phyloP scores from a whole-genome alignment of 2,888 invertebrate species.

The Boloria selene region DNA sequence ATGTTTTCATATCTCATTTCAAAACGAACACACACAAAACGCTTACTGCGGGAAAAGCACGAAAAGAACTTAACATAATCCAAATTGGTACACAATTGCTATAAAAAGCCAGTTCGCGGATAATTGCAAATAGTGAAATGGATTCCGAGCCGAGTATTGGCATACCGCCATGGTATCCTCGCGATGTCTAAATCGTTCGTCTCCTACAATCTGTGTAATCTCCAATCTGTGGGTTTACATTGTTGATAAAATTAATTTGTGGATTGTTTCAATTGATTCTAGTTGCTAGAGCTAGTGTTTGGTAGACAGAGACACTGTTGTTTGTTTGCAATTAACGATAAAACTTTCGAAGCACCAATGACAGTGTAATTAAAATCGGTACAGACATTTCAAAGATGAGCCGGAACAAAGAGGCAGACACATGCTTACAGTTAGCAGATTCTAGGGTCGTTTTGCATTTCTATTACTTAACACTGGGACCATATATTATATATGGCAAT shows the following conservation, averaged over 20 bases:
- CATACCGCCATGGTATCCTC: slow-evolving; percentile 38
- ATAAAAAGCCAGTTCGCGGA: slow-evolving; percentile 21
- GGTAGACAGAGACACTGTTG: too few relatives aligned
- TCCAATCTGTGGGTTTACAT: slow-evolving; percentile 31
- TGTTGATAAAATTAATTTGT: slow-evolving; percentile 28
- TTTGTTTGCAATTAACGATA: too few relatives aligned
- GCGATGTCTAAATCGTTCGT: slow-evolving; percentile 37
- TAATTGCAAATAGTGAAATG: slow-evolving; percentile 27
- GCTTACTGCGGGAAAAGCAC: not conserved
- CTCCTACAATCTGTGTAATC: slow-evolving; percentile 36
- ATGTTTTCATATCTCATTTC: not conserved
- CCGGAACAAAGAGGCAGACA: too few relatives aligned
- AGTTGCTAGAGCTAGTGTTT: not conserved
- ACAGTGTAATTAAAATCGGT: too few relatives aligned
- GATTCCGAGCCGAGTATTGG: slow-evolving; percentile 38
- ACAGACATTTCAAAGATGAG: too few relatives aligned
- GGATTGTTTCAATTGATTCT: slow-evolving; percentile 9
- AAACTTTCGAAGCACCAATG: too few relatives aligned
- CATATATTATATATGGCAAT: too few relatives aligned
- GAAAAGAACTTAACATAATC: slow-evolving; percentile 15
- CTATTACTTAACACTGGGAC: too few relatives aligned
- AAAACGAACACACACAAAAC: not conserved
- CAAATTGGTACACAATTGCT: slow-evolving; percentile 18
- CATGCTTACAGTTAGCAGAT: too few relatives aligned
- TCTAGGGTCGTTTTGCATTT: too few relatives aligned